Evolutionary conservation across 1,140 invertebrate genomes (phyloP).

Genomic region (Tetramorium alpestre): DNA sequence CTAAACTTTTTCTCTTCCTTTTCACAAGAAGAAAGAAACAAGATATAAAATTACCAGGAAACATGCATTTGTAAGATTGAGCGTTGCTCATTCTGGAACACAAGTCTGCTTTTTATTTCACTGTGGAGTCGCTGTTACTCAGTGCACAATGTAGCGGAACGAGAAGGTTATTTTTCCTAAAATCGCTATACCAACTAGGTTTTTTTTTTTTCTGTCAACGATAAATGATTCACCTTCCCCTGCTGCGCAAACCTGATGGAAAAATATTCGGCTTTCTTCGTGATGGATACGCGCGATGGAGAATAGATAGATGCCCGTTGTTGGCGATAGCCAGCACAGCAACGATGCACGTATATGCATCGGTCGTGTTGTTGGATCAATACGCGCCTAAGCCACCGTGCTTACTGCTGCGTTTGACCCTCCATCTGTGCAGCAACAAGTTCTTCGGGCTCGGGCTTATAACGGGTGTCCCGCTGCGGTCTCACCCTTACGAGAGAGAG

Average conservation of each 20-base stretch:
- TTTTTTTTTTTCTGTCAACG: not conserved
- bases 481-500: constrained; percentile 2
- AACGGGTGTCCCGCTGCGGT: constrained; percentile 64
- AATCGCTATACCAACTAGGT: not conserved
- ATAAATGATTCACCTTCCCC: not conserved
- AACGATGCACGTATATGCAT: constrained; percentile 61
- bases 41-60: not conserved
- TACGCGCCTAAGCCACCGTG: constrained; percentile 62
- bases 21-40: not conserved
- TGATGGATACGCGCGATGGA: constrained; percentile 24
- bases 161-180: not conserved
- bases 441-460: constrained; percentile 52
- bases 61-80: not conserved
- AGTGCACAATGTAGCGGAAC: not conserved
- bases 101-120: not conserved
- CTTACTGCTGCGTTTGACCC: constrained; percentile 63
- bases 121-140: not conserved
- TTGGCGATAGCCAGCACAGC: constrained; percentile 54
- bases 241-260: not conserved
- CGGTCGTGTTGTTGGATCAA: constrained; percentile 71
- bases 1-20: not conserved
- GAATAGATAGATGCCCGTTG: constrained; percentile 11
- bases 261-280: constrained; percentile 21
- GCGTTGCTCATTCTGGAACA: not conserved
- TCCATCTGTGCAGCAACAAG: constrained; percentile 72